phyloP scores from a whole-genome alignment of 1,140 invertebrate species.

The Batillaria attramentaria region DNA sequence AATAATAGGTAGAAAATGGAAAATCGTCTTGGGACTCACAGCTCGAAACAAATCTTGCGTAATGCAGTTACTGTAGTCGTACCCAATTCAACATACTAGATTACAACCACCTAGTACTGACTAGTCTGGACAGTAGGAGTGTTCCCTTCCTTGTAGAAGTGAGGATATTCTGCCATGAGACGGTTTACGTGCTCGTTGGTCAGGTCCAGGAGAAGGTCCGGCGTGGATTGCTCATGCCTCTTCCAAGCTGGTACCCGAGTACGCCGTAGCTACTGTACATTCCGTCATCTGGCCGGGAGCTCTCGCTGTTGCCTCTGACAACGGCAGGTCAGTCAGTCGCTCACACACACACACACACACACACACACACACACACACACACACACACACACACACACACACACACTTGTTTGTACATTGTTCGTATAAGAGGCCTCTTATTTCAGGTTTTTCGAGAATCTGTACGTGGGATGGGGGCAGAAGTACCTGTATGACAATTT shows the following conservation, averaged over 20 bases:
- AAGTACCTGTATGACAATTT: slow-evolving; percentile 47
- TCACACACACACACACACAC: slow-evolving; percentile 10
- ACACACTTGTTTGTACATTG: no score
- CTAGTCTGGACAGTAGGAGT: no score
- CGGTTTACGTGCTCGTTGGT: no score
- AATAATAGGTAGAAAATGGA: no score
- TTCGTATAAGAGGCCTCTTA: no score
- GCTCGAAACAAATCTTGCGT: no score
- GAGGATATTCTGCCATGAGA: no score
- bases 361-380: neutral
- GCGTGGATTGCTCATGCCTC: slow-evolving; percentile 47
- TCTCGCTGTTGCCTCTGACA: slow-evolving; percentile 49
- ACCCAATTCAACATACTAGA: no score
- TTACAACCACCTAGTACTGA: no score
- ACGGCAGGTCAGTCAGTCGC: slow-evolving; percentile 44
- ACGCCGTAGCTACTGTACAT: slow-evolving; percentile 45
- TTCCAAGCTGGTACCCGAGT: slow-evolving; percentile 53
- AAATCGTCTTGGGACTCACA: no score
- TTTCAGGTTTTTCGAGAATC: slow-evolving; percentile 53
- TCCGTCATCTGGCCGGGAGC: slow-evolving; percentile 57
- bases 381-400: slow-evolving; percentile 1
- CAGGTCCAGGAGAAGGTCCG: slow-evolving; percentile 24
- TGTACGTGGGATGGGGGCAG: slow-evolving; percentile 59
- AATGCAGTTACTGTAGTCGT: no score
- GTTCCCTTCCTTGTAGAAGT: no score